phyloP scores from a whole-genome alignment of 2,888 invertebrate species.

The Limnephilus auricula region DNA sequence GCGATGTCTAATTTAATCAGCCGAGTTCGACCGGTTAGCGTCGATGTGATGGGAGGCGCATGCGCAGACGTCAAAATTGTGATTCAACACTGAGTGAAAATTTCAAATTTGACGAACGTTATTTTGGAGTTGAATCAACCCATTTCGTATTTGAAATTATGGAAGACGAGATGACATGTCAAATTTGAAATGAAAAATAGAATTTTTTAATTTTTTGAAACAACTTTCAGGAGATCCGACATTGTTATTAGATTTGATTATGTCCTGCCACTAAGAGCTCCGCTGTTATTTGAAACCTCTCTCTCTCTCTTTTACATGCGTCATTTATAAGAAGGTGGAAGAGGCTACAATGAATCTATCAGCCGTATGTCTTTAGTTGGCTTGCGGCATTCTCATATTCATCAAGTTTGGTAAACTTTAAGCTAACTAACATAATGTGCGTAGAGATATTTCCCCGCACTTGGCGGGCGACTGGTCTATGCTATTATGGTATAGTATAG shows the following conservation, averaged over 20 bases:
- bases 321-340: not conserved
- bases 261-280: not conserved
- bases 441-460: not conserved
- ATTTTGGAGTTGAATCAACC: too few relatives aligned
- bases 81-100: too few relatives aligned
- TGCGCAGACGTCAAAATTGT: too few relatives aligned
- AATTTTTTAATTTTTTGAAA: too few relatives aligned
- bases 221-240: too few relatives aligned
- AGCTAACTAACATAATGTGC: not conserved
- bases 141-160: too few relatives aligned
- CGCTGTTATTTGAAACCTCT: not conserved
- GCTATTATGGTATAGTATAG: not conserved
- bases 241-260: not conserved
- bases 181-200: too few relatives aligned
- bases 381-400: not conserved
- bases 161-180: too few relatives aligned
- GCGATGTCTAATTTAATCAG: too few relatives aligned
- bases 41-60: too few relatives aligned
- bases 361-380: not conserved
- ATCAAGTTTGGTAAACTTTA: not conserved
- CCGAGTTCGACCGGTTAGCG: too few relatives aligned
- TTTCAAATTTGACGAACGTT: too few relatives aligned
- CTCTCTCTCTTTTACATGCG: not conserved
- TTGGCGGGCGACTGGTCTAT: not conserved
- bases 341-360: not conserved